A percentile compares a stretch with the other conserved stretches of the same genome.
Evolutionary conservation across 2,113 vertebrate species (phyloP).

Genomic region (Dendropsophus ebraccatus): DNA sequence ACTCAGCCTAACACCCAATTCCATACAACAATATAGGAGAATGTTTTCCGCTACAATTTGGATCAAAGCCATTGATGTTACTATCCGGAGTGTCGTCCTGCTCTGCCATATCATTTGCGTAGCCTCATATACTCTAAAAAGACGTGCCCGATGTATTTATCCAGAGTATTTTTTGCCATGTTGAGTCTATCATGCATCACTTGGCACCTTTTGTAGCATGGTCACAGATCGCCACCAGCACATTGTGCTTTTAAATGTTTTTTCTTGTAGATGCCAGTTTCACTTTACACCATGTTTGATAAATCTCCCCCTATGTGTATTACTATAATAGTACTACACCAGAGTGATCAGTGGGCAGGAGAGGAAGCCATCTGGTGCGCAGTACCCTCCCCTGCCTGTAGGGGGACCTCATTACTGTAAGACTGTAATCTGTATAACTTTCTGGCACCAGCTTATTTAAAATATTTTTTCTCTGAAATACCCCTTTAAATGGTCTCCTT

Average conservation of each 20-base stretch:
- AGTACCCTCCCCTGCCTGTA: background rate
- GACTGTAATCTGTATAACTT: too few species aligned
- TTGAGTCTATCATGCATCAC: background rate
- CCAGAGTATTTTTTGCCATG: background rate
- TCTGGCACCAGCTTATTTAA: too few species aligned
- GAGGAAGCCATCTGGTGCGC: background rate
- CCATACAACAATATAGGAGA: background rate
- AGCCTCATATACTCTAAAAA: background rate
- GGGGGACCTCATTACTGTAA: too few species aligned
- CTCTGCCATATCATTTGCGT: background rate
- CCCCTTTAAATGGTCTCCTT: too few species aligned
- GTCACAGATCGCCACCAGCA: background rate
- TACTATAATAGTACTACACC: too few species aligned
- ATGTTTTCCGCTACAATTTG: too few species aligned
- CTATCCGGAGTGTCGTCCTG: background rate
- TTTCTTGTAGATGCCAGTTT: background rate
- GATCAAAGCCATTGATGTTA: background rate
- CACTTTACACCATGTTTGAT: too few species aligned
- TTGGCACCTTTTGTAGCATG: background rate
- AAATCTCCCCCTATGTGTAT: too few species aligned
- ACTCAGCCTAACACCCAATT: background rate
- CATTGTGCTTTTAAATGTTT: conserved; percentile 5
- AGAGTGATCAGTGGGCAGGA: background rate
- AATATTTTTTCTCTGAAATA: too few species aligned
- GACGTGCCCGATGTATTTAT: background rate